phyloP scores from a whole-genome alignment of 2,113 vertebrate species.

The Bubo scandiacus region DNA sequence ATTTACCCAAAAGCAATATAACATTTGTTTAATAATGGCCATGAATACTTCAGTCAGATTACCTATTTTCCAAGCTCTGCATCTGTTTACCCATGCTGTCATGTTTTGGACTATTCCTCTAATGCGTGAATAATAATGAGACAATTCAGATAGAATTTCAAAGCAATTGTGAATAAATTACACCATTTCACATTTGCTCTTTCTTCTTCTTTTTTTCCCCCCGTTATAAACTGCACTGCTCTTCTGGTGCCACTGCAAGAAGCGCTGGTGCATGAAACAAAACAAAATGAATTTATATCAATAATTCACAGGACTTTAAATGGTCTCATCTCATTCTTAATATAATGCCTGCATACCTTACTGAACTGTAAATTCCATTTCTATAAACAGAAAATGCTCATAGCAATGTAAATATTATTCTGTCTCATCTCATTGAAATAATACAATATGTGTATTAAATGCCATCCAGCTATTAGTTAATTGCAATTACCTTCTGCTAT shows the following conservation, averaged over 20 bases:
- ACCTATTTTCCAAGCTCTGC: slow-evolving; percentile 48
- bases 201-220: slow-evolving; percentile 28
- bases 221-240: slow-evolving; percentile 29
- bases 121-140: slow-evolving; percentile 53
- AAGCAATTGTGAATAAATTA: slow-evolving; percentile 65
- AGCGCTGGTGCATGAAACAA: slow-evolving; percentile 55
- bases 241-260: slow-evolving; percentile 26
- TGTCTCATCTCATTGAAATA: slow-evolving; percentile 62
- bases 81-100: slow-evolving; percentile 57
- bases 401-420: slow-evolving; percentile 69
- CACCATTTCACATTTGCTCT: slow-evolving; percentile 66
- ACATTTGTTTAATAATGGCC: slow-evolving; percentile 61
- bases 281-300: slow-evolving; percentile 65
- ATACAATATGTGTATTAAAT: slow-evolving; percentile 61
- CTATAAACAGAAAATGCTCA: slow-evolving; percentile 34
- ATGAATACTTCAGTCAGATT: slow-evolving; percentile 55
- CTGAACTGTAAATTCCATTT: slow-evolving; percentile 65
- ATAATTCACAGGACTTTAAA: slow-evolving; percentile 66
- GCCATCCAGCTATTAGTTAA: slow-evolving; percentile 61
- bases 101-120: slow-evolving; percentile 54
- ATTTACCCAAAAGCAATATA: slow-evolving; percentile 64
- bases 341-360: slow-evolving; percentile 45
- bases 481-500: slow-evolving; percentile 64
- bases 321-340: slow-evolving; percentile 50
- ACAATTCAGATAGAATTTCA: slow-evolving; percentile 59